Percentiles rank a stretch among this genome's conserved stretches.
These are phyloP conservation scores for Mionectes macconnelli DNA, from an alignment of 2,113 vertebrate genomes.

Conservation along the genomic window DNA sequence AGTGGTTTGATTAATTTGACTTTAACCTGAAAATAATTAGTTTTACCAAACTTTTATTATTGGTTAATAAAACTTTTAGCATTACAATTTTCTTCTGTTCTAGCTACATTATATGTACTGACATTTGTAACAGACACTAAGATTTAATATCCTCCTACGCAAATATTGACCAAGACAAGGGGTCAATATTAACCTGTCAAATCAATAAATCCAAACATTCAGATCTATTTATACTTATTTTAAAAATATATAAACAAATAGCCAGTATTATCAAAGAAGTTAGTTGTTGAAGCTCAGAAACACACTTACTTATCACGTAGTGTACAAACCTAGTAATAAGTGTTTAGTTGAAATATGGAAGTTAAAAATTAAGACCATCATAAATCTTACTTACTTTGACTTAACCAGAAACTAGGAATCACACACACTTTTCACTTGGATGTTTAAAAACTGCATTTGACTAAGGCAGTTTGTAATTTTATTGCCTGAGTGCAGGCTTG, in stretches of 20 bases:
- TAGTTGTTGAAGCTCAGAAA: neutral
- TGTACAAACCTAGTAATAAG: neutral
- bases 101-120: neutral
- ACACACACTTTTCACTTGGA: neutral
- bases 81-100: neutral
- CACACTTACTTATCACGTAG: neutral
- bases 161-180: conserved; percentile 31
- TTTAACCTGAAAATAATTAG: conserved; percentile 61
- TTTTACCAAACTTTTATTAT: neutral
- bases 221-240: neutral
- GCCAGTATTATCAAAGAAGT: neutral
- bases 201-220: conserved; percentile 15
- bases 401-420: neutral
- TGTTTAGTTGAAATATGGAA: neutral
- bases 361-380: neutral
- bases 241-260: neutral
- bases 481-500: neutral
- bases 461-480: neutral
- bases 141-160: conserved; percentile 10
- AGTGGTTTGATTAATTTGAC: conserved; percentile 45
- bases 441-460: neutral
- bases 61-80: conserved; percentile 13
- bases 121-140: neutral
- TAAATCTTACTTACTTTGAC: conserved; percentile 6
- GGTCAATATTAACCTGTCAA: conserved; percentile 23